Evolutionary conservation across 64 coral and sea anemone genomes (phyloP).

Genomic region (Montipora foliosa): DNA sequence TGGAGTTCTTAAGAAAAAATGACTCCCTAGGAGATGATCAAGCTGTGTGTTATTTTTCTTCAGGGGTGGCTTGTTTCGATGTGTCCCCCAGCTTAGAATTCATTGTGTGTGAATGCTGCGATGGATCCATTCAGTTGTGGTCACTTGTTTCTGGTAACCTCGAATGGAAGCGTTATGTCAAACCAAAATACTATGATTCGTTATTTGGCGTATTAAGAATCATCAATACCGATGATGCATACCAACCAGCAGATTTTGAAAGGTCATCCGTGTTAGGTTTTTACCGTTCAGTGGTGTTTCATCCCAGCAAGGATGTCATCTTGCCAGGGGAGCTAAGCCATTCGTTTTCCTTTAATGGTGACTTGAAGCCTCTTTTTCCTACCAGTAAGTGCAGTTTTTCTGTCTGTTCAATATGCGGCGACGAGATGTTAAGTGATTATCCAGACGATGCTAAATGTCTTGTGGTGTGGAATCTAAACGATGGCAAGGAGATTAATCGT

Average conservation of each 20-base stretch:
- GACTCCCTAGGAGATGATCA: neutral
- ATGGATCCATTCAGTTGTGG: slow-evolving; percentile 25
- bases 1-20: neutral
- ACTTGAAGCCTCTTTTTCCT: neutral
- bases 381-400: neutral
- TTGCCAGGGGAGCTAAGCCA: neutral
- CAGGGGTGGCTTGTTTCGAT: slow-evolving; percentile 5
- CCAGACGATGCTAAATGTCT: neutral
- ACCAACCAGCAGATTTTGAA: too few species aligned
- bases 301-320: slow-evolving; percentile 3
- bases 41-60: neutral
- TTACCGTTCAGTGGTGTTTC: slow-evolving; percentile 18
- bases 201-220: too few species aligned
- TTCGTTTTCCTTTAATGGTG: neutral
- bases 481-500: neutral
- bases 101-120: slow-evolving; percentile 14
- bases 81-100: slow-evolving; percentile 2
- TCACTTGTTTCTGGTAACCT: neutral
- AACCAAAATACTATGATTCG: too few species aligned
- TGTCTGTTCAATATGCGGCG: neutral
- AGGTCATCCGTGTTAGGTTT: too few species aligned
- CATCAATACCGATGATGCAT: neutral
- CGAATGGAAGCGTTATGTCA: neutral
- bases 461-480: neutral
- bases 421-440: neutral